These are phyloP conservation scores for Crossaster papposus DNA, from an alignment of 53 echinoderm and acorn worm species.

Conservation along the genomic window DNA sequence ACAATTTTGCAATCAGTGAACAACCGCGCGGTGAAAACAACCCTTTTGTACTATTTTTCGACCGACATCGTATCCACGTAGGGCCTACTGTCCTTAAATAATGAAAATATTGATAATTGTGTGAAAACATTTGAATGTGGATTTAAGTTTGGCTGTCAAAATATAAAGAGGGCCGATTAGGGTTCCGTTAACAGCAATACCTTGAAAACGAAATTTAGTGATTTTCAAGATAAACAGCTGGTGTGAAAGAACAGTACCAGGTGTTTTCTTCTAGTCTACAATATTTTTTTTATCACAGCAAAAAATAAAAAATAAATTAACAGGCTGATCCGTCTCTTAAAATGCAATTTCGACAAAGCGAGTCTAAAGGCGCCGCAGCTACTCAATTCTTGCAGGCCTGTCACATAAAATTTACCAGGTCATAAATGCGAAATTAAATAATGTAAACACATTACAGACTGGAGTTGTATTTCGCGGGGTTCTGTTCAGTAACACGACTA, in stretches of 20 bases:
- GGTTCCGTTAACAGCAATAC: neutral
- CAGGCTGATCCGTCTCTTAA: constrained; percentile 15
- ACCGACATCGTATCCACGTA: neutral
- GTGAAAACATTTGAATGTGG: constrained; percentile 3
- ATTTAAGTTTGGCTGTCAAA: neutral
- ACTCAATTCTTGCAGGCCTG: neutral
- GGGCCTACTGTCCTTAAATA: neutral
- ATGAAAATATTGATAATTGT: neutral
- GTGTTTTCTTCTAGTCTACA: constrained; percentile 15
- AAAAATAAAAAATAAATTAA: neutral
- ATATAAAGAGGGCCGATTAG: constrained; percentile 2
- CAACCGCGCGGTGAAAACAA: neutral
- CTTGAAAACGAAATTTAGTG: neutral
- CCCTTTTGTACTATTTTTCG: neutral
- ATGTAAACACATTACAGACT: constrained; percentile 25
- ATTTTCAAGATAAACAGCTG: neutral
- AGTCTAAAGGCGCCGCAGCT: neutral
- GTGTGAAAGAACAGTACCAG: neutral
- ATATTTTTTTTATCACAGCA: neutral
- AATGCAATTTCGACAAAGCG: neutral
- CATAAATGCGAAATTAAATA: constrained; percentile 24
- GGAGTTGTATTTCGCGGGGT: neutral
- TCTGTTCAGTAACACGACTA: neutral
- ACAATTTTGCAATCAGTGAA: neutral
- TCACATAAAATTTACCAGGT: neutral